phyloP scores from a whole-genome alignment of 2,797 vertebrate genomes.

The Leptoclinus maculatus region DNA sequence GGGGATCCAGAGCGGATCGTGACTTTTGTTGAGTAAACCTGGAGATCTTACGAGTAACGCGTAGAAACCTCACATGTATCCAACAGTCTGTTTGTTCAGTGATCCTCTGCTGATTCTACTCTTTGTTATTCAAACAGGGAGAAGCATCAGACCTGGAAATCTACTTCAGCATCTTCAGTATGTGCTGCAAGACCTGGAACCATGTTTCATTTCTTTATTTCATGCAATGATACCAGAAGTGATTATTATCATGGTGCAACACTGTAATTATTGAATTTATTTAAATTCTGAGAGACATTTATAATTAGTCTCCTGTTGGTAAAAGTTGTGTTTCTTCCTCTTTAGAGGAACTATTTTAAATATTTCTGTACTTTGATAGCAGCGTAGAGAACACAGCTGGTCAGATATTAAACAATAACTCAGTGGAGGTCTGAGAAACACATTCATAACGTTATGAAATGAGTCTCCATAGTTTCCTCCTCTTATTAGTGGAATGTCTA shows the following conservation, averaged over 20 bases:
- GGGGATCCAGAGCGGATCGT: background rate
- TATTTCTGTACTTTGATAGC: background rate
- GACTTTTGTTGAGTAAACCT: background rate
- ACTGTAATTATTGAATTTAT: background rate
- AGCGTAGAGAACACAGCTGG: background rate
- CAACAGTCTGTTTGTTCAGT: background rate
- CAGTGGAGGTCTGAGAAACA: too few relatives aligned
- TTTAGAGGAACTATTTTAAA: background rate
- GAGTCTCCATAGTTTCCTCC: background rate
- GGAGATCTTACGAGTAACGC: background rate
- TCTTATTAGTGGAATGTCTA: constrained; percentile 6
- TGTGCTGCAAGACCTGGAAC: background rate
- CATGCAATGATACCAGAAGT: background rate
- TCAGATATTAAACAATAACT: background rate
- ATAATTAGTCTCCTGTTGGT: background rate
- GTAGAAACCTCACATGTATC: background rate
- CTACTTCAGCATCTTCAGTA: background rate
- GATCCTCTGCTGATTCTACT: too few relatives aligned
- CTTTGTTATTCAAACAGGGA: too few relatives aligned
- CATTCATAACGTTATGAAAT: background rate
- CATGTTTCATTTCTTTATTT: background rate
- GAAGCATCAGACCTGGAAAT: background rate
- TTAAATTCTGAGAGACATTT: background rate
- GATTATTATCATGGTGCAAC: background rate
- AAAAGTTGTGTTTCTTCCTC: background rate